Evolutionary conservation across 2,113 vertebrate genomes (phyloP).

Genomic region (Plestiodon gilberti): DNA sequence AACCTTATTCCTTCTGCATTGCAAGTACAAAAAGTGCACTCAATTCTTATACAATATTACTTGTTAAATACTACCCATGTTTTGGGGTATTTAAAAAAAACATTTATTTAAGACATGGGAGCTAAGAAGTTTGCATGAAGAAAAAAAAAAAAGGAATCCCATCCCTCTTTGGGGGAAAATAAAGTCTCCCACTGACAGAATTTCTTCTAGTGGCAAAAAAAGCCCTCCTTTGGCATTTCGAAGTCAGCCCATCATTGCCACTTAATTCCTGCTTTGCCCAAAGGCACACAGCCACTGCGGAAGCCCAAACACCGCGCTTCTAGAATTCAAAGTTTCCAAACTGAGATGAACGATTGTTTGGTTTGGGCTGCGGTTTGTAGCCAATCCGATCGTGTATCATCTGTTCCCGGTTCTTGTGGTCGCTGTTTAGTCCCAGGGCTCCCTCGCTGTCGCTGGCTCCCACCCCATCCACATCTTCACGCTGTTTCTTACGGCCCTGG

Average conservation of each 20-base stretch:
- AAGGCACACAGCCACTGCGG: no score
- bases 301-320: background rate
- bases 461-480: conserved; percentile 86
- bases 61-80: no score
- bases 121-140: background rate
- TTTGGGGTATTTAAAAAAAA: background rate
- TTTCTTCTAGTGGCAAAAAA: background rate
- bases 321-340: conserved; percentile 91
- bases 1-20: no score
- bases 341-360: conserved; percentile 85
- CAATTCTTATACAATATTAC: no score
- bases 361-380: conserved; percentile 93
- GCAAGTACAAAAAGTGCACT: no score
- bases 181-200: background rate
- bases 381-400: conserved; percentile 93
- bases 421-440: conserved; percentile 74
- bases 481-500: conserved; percentile 90
- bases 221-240: background rate
- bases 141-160: rapidly evolving
- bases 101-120: conserved; percentile 51
- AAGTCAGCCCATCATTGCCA: no score
- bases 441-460: conserved; percentile 81
- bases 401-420: conserved; percentile 87
- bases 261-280: background rate
- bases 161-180: background rate